phyloP scores from a whole-genome alignment of 2,888 invertebrate genomes.

The Chrysopilus asiliformis region DNA sequence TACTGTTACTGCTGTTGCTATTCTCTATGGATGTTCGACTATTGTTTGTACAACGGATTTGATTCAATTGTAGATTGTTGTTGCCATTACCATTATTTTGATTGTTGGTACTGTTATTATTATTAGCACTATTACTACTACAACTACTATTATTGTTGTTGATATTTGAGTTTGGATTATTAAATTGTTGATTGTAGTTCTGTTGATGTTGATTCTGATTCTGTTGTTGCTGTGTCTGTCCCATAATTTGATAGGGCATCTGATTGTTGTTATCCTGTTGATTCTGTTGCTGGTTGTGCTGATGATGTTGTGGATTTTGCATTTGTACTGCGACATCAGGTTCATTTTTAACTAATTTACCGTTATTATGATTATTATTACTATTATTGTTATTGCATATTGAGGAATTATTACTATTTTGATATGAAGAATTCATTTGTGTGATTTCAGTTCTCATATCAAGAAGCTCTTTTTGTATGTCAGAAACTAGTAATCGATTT shows the following conservation, averaged over 20 bases:
- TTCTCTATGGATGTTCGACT: background rate
- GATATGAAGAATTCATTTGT: too few relatives aligned
- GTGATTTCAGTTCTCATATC: conserved; percentile 42
- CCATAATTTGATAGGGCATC: background rate
- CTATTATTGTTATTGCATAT: background rate
- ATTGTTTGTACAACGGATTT: background rate
- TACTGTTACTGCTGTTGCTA: background rate
- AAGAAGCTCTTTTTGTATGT: conserved; percentile 51
- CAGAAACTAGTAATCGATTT: conserved; percentile 57
- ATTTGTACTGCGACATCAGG: conserved; percentile 13
- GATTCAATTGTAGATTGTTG: too few relatives aligned
- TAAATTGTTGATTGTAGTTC: conserved; percentile 2
- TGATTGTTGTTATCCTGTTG: conserved; percentile 2
- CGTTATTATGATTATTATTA: conserved; percentile 10
- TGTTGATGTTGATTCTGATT: background rate
- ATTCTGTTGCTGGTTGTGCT: background rate
- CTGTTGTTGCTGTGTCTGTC: background rate
- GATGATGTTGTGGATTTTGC: conserved; percentile 1
- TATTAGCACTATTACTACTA: background rate
- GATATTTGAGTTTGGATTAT: background rate
- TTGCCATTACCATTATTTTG: background rate
- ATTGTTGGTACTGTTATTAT: background rate
- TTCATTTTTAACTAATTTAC: conserved; percentile 17
- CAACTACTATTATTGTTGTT: background rate
- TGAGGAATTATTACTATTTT: background rate